Evolutionary conservation across 30 jellyfish, hydroid and myxozoan species (phyloP), one percentile per base, ranked within the genome.

Genomic region (Rhopilema esculentum): DNA sequence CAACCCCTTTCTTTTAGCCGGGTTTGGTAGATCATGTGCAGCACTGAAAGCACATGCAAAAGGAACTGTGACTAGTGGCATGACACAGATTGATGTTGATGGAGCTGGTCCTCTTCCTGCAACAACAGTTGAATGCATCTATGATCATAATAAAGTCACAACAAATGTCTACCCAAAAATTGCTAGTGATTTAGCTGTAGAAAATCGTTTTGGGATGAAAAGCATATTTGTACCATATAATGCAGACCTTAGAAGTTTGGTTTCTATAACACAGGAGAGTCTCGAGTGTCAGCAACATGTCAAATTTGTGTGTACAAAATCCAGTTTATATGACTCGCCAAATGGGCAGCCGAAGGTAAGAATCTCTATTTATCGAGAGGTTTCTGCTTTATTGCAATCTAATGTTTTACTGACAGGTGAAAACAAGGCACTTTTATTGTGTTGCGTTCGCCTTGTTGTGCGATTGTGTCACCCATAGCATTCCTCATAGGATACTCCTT

Each of bases 81-180:
- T 65, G 53, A 27, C 61, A 16, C 25, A 21, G 53, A 51, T 89
- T 20, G 97, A 89, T 33, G 74, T 89, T 1, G 97, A 89, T 75
- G 97, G 97, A 25, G 75, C 67, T 16, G 97, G 97, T 18, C 97
- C 93, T 24, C 77, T 89, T 50, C 81, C 92, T 7, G 73, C 66
- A 74, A 33, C 76, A 23, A 74, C 82, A 74, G 97, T 82, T 7
- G 77, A 48, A 9, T 89, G 97, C 48, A 49, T 53, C 18, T 71
- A 28, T 23, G 77, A 27, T 4, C 18, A 26, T 15, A 29, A 70
- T 0, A 53, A 82, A 22, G 68, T 69, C 29, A 65, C 12, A 1
- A 85, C 93, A 4, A 79, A 49, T 23, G 84, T 85, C 21, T 1
- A 50, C 8, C 20, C 93, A 33, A 75, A 73, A 26, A 75, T 85